Evolutionary conservation across 2,888 invertebrate species (phyloP).

Genomic region (Unio delphinus): DNA sequence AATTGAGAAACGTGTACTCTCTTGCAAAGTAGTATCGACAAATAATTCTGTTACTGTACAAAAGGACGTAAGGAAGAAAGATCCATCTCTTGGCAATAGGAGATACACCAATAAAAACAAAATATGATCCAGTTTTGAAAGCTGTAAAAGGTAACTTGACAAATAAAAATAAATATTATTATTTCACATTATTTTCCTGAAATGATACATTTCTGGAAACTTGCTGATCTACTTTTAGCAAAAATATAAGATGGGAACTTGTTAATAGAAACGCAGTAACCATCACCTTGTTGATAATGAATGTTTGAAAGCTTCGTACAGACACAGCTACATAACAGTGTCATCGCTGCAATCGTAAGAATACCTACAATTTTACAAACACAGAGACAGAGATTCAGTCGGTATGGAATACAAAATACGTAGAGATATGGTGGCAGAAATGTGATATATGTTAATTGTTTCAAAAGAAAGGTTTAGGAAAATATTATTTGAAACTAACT

Average conservation of each 20-base stretch:
- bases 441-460: not conserved
- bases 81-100: no score
- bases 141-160: not conserved
- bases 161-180: not conserved
- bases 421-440: not conserved
- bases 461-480: no score
- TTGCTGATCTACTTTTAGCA: not conserved
- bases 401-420: slow-evolving; percentile 1
- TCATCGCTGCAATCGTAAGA: not conserved
- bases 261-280: not conserved
- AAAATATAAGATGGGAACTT: not conserved
- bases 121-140: not conserved
- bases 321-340: not conserved
- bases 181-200: not conserved
- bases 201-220: not conserved
- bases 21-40: no score
- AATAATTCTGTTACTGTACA: no score
- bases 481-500: no score
- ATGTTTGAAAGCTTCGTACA: not conserved
- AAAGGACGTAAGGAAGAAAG: no score
- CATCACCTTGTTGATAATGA: not conserved
- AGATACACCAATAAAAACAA: no score
- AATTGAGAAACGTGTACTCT: no score
- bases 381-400: not conserved
- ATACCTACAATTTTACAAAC: not conserved